Percentiles rank a stretch among this genome's conserved stretches.
phyloP scores from a whole-genome alignment of 1,140 invertebrate species.

The Drosophila arizonae region DNA sequence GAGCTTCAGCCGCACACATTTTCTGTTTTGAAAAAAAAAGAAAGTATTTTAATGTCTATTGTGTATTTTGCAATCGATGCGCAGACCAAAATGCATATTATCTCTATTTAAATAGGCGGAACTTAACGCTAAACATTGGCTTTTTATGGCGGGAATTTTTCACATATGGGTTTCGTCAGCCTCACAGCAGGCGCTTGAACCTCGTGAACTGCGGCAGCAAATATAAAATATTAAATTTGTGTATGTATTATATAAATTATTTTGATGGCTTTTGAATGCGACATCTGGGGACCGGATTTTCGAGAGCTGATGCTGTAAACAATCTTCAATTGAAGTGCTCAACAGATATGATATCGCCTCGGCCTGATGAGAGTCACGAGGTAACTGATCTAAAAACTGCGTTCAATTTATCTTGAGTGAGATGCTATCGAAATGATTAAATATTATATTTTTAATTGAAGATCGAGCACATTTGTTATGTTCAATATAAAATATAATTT shows the following conservation, averaged over 20 bases:
- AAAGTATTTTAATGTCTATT: conserved; percentile 45
- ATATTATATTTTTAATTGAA: neutral
- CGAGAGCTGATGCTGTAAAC: neutral
- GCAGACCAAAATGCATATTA: neutral
- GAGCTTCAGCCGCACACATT: conserved; percentile 12
- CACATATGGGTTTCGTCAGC: conserved; percentile 11
- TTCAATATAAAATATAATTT: neutral
- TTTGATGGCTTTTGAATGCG: conserved; percentile 15
- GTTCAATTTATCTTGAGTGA: conserved; percentile 2
- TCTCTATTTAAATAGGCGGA: neutral
- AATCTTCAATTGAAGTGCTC: conserved; percentile 7
- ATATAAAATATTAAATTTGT: conserved; percentile 6
- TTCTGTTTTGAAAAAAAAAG: conserved; percentile 49
- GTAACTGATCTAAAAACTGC: neutral
- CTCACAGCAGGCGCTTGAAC: conserved; percentile 2
- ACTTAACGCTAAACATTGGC: neutral
- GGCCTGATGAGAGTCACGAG: neutral
- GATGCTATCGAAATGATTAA: conserved; percentile 2
- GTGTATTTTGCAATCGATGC: conserved; percentile 11
- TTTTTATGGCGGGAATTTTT: conserved; percentile 9
- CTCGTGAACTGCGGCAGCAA: conserved; percentile 3
- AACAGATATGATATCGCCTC: conserved; percentile 23
- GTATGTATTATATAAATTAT: conserved; percentile 4
- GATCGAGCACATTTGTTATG: conserved; percentile 1
- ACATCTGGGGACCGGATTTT: conserved; percentile 25